Evolutionary conservation across 1,140 invertebrate species (phyloP).

Genomic region (Hormaphis cornu): DNA sequence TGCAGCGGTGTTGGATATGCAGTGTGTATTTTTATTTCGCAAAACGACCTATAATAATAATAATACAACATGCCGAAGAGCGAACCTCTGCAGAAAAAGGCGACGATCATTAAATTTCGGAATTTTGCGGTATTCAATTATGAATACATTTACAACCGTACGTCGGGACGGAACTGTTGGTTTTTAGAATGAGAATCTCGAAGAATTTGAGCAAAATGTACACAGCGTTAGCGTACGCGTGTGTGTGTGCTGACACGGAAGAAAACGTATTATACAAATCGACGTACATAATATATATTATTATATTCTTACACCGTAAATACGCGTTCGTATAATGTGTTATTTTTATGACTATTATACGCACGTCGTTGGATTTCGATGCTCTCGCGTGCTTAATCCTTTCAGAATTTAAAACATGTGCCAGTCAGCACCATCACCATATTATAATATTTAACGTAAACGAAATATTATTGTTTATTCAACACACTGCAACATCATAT

Average conservation of each 20-base stretch:
- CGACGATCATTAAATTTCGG: background rate
- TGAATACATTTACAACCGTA: background rate
- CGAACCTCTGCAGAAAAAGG: background rate
- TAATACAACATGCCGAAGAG: background rate
- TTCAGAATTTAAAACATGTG: no score
- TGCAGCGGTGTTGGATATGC: no score
- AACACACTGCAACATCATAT: no score
- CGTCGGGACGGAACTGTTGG: background rate
- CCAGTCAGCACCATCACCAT: no score
- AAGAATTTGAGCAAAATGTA: background rate
- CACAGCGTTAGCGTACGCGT: background rate
- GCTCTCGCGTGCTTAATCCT: no score
- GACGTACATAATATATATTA: background rate
- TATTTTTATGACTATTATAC: no score
- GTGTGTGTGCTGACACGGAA: background rate
- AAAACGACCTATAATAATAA: no score
- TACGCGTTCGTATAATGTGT: background rate
- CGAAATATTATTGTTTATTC: no score
- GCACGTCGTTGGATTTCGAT: no score
- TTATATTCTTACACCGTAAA: background rate
- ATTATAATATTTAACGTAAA: no score
- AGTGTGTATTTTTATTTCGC: no score
- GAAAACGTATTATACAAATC: no score
- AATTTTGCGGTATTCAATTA: background rate
- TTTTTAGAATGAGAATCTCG: background rate